These are phyloP conservation scores for Heliconius cydno DNA, from an alignment of 2,888 invertebrate genomes.

Conservation along the genomic window DNA sequence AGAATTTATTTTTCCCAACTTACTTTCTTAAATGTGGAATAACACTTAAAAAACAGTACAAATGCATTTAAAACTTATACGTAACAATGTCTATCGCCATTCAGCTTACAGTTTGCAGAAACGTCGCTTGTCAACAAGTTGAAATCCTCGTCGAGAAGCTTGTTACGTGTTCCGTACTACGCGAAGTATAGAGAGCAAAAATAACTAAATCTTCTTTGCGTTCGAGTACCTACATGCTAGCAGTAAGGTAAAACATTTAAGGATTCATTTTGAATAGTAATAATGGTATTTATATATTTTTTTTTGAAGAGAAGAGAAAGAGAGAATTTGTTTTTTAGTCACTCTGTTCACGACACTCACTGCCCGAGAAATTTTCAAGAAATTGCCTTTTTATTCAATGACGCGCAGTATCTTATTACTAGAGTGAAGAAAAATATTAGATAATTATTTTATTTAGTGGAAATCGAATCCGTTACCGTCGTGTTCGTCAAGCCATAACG, in stretches of 20 bases:
- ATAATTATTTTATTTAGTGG: no score
- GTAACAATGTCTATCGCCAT: conserved; percentile 55
- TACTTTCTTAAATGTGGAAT: no score
- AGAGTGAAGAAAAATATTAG: no score
- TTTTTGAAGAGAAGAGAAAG: no score
- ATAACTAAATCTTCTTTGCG: not conserved
- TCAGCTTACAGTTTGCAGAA: conserved; percentile 58
- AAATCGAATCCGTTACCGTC: no score
- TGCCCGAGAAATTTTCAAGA: no score
- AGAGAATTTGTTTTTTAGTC: no score
- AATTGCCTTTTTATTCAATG: no score
- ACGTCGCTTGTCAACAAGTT: conserved; percentile 58
- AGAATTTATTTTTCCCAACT: no score
- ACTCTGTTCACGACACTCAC: not conserved
- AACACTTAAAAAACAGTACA: no score
- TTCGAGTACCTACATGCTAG: not conserved
- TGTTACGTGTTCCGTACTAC: conserved; percentile 30
- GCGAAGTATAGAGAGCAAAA: conserved; percentile 20
- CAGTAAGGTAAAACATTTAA: not conserved
- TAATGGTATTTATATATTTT: not conserved
- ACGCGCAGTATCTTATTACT: no score
- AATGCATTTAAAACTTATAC: conserved; percentile 43
- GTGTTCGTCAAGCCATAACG: no score
- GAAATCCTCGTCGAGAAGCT: conserved; percentile 54
- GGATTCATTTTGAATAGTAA: not conserved